A percentile compares a stretch with the other conserved stretches of the same genome.
Evolutionary conservation across 2,888 invertebrate species (phyloP).

Genomic region (Morpho helenor): DNA sequence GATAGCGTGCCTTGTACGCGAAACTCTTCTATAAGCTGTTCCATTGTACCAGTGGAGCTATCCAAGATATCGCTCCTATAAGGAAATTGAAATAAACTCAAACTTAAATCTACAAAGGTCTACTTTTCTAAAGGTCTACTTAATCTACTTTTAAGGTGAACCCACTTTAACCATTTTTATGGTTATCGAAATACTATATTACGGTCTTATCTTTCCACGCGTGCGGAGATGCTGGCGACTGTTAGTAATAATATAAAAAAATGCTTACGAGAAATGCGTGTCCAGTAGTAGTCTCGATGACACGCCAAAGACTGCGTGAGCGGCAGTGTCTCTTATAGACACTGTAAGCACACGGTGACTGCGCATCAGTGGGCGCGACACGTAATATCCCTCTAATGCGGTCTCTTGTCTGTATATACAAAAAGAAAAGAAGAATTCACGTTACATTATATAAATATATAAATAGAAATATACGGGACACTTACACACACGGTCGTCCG

Average conservation of each 20-base stretch:
- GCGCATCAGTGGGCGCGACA: slow-evolving; percentile 53
- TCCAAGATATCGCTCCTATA: slow-evolving; percentile 63
- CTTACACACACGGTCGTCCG: no score
- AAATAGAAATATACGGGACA: no score
- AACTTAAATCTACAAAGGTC: no score
- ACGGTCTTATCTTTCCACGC: no score
- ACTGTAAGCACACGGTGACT: slow-evolving; percentile 52
- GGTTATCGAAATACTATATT: no score
- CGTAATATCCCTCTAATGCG: slow-evolving; percentile 59
- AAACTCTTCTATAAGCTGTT: slow-evolving; percentile 45
- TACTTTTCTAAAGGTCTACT: no score
- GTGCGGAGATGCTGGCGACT: no score
- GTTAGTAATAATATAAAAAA: background rate
- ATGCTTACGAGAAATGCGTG: slow-evolving; percentile 49
- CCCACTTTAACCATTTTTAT: no score
- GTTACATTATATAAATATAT: no score
- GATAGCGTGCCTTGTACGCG: slow-evolving; percentile 39
- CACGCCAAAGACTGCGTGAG: slow-evolving; percentile 37
- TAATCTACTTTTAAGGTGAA: no score
- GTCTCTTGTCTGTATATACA: slow-evolving; percentile 17
- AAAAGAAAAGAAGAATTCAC: background rate
- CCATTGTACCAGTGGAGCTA: slow-evolving; percentile 55
- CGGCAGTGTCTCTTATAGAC: slow-evolving; percentile 29
- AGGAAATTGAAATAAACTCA: background rate
- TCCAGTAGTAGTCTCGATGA: slow-evolving; percentile 50